A percentile compares a stretch with the other conserved stretches of the same genome.
Conservation (phyloP, 2,113 vertebrate species). For the Calyptomena viridis region DNA sequence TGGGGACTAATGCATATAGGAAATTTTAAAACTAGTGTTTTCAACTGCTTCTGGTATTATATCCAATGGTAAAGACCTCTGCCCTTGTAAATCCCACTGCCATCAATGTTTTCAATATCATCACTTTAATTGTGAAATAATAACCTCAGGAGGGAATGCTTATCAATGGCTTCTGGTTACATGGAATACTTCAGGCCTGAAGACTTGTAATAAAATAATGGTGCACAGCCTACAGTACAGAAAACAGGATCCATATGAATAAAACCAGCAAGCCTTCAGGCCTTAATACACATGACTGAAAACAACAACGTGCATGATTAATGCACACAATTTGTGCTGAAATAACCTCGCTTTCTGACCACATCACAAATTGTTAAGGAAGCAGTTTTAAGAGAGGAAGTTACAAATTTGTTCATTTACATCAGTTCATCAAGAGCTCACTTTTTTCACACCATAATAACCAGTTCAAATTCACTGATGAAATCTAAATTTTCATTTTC, state of each 20-base stretch:
- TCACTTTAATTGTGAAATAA: slow-evolving; percentile 55
- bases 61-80: not conserved
- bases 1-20: not conserved
- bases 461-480: not conserved
- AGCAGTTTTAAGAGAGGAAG: slow-evolving; percentile 10
- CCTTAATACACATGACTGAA: slow-evolving; percentile 13
- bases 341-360: not conserved
- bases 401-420: slow-evolving; percentile 8
- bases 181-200: slow-evolving; percentile 10
- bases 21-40: not conserved
- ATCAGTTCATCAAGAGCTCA: not conserved
- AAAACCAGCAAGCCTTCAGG: not conserved
- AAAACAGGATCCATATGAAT: slow-evolving; percentile 1
- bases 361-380: not conserved
- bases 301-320: not conserved
- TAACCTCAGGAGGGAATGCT: slow-evolving; percentile 45
- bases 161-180: slow-evolving; percentile 38
- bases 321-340: slow-evolving; percentile 20
- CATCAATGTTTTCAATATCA: slow-evolving; percentile 32
- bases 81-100: slow-evolving; percentile 31
- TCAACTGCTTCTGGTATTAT: not conserved
- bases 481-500: not conserved
- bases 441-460: not conserved
- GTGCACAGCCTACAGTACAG: not conserved
- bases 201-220: slow-evolving; percentile 10